These are phyloP conservation scores for Blastomussa wellsi DNA, from an alignment of 92 coral and sea anemone genomes.

Conservation along the genomic window DNA sequence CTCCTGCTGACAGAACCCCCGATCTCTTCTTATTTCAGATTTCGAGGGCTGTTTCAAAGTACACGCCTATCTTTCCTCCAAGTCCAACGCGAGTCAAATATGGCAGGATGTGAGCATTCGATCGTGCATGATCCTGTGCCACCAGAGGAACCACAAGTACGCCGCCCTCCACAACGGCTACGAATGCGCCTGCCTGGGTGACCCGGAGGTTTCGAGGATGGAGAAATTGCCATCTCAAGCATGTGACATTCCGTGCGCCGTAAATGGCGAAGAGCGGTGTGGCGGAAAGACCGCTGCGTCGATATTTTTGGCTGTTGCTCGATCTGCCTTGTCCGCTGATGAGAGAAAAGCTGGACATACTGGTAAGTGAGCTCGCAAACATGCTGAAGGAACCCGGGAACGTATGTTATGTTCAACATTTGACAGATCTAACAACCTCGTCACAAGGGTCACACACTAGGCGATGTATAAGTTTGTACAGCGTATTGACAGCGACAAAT, in stretches of 20 bases:
- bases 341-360: conserved; percentile 13
- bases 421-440: too few species aligned
- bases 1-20: background rate
- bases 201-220: conserved; percentile 40
- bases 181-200: conserved; percentile 73
- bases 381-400: background rate
- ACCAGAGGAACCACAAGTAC: conserved; percentile 47
- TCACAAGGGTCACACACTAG: background rate
- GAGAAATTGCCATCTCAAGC: conserved; percentile 48
- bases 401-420: too few species aligned
- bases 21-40: conserved; percentile 37
- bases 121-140: conserved; percentile 76
- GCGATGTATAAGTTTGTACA: too few species aligned
- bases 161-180: conserved; percentile 77
- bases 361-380: conserved; percentile 16
- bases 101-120: conserved; percentile 74
- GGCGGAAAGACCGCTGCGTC: conserved; percentile 73
- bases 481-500: too few species aligned
- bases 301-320: conserved; percentile 60
- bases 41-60: conserved; percentile 74
- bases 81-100: conserved; percentile 60
- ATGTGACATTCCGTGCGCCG: conserved; percentile 60
- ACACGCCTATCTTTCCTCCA: conserved; percentile 68
- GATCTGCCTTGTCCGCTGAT: conserved; percentile 37
- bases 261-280: conserved; percentile 54